These are phyloP conservation scores for Macrophya annulata DNA, from an alignment of 2,888 invertebrate genomes.

Conservation along the genomic window DNA sequence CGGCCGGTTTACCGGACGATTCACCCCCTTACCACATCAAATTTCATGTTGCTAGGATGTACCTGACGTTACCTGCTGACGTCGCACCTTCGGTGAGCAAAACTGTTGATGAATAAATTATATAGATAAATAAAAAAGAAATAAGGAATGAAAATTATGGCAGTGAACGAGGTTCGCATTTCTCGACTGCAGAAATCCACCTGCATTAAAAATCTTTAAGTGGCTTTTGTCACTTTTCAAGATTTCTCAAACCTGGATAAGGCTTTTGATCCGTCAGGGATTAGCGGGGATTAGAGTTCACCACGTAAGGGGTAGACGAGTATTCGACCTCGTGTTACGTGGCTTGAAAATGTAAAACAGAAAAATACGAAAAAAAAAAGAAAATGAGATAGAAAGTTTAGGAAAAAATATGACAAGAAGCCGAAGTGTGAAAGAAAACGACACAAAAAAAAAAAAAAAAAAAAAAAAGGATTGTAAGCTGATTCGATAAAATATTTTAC, in stretches of 20 bases:
- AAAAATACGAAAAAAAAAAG: not conserved
- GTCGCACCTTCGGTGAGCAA: slow-evolving; percentile 81
- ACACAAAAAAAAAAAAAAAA: not conserved
- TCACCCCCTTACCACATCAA: slow-evolving; percentile 83
- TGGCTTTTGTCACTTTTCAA: slow-evolving; percentile 25
- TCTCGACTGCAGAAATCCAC: not conserved
- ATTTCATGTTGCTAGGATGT: slow-evolving; percentile 85
- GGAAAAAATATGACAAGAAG: not conserved
- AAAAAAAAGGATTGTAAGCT: slow-evolving; percentile 30
- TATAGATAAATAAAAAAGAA: not conserved
- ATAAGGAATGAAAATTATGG: not conserved
- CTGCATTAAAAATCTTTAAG: not conserved
- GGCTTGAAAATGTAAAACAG: slow-evolving; percentile 24
- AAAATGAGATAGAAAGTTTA: not conserved
- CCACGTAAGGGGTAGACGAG: not conserved
- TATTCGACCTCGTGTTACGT: not conserved
- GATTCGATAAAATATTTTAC: slow-evolving; percentile 17
- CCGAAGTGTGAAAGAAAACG: not conserved
- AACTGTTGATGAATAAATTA: not conserved
- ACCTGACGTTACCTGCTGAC: slow-evolving; percentile 81
- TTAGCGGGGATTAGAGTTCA: slow-evolving; percentile 40
- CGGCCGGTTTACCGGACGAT: slow-evolving; percentile 76
- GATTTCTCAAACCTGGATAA: slow-evolving; percentile 7
- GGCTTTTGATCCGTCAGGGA: slow-evolving; percentile 10
- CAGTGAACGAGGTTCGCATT: not conserved